phyloP scores from a whole-genome alignment of 2,113 vertebrate species.

The Bubalus kerabau region DNA sequence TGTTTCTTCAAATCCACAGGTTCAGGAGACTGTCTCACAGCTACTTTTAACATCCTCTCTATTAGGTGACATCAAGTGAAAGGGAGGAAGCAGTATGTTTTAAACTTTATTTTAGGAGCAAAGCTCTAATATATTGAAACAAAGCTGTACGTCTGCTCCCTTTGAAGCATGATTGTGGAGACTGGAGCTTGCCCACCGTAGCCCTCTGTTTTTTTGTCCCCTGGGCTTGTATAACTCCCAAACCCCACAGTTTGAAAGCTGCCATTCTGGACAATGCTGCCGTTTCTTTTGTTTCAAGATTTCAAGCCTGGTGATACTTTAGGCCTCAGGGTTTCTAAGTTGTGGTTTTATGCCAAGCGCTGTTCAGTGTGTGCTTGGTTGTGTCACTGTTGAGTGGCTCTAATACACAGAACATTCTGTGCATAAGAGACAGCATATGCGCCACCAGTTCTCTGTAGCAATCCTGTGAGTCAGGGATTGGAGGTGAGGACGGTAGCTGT shows the following conservation, averaged over 20 bases:
- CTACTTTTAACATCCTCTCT: background rate
- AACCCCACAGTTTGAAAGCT: background rate
- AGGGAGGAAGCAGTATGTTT: background rate
- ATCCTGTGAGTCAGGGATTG: background rate
- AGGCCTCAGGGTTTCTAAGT: background rate
- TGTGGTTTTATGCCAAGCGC: background rate
- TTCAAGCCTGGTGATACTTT: background rate
- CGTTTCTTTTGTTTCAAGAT: background rate
- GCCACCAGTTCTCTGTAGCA: background rate
- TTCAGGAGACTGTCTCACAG: background rate
- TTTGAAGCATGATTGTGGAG: background rate
- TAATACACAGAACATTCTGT: background rate
- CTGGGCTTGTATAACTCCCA: background rate
- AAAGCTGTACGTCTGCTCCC: background rate
- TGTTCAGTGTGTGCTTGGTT: background rate
- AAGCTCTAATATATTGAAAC: background rate
- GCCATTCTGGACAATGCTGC: background rate
- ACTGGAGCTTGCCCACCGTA: background rate
- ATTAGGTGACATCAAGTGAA: background rate
- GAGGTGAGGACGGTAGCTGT: background rate
- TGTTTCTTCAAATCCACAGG: background rate
- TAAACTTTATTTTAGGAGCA: background rate
- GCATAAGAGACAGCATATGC: background rate
- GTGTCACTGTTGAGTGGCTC: background rate
- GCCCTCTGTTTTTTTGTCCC: fast-evolving